phyloP scores from a whole-genome alignment of 2,888 invertebrate species.

The Chaetoderma sp. region DNA sequence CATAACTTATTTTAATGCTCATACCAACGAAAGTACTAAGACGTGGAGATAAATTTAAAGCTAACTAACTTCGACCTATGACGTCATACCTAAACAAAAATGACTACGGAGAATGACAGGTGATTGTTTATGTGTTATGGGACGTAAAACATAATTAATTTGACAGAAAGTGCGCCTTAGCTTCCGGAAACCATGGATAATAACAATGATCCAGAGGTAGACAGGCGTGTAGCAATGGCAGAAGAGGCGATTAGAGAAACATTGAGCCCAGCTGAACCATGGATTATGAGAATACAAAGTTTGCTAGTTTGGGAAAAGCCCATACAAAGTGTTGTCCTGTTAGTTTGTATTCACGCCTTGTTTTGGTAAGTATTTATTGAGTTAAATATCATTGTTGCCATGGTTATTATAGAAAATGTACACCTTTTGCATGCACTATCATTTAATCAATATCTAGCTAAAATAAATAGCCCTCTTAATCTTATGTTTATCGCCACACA shows the following conservation, averaged over 20 bases:
- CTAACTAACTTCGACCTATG: neutral
- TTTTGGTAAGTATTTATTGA: slow-evolving; percentile 66
- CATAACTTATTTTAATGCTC: too few species aligned
- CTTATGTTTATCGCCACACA: too few species aligned
- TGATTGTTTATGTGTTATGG: neutral
- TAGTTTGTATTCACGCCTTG: slow-evolving; percentile 62
- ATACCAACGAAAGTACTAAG: neutral
- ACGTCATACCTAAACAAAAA: slow-evolving; percentile 34
- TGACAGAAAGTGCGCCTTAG: neutral
- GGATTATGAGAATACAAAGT: slow-evolving; percentile 65
- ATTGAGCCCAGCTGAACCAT: slow-evolving; percentile 63
- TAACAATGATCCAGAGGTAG: slow-evolving; percentile 9
- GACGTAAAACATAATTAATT: neutral
- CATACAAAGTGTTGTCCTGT: slow-evolving; percentile 58
- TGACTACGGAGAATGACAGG: neutral
- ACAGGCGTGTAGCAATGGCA: slow-evolving; percentile 26
- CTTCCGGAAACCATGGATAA: slow-evolving; percentile 31
- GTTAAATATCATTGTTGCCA: neutral
- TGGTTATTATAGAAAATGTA: neutral
- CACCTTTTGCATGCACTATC: too few species aligned
- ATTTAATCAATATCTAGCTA: too few species aligned
- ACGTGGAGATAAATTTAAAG: neutral
- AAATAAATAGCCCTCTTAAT: too few species aligned
- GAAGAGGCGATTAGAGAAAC: slow-evolving; percentile 46
- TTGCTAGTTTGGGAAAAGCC: slow-evolving; percentile 69